Conservation (phyloP, 2,113 vertebrate genomes). For the Tupaia chinensis region DNA sequence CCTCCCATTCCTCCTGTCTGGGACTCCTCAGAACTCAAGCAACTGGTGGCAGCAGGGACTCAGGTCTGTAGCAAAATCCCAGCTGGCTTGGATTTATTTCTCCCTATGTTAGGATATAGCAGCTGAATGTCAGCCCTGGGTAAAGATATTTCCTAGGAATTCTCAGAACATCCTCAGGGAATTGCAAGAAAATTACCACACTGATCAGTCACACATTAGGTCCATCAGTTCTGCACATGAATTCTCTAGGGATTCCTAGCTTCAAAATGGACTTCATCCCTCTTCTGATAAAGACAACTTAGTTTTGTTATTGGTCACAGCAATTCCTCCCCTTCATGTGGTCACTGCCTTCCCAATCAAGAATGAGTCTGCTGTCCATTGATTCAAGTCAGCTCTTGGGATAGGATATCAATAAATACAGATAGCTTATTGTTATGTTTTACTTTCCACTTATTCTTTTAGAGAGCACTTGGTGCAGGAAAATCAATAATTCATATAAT, state of each 20-base stretch:
- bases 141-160: background rate
- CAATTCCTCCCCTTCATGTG: background rate
- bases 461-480: background rate
- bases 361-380: background rate
- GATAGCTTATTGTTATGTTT: conserved; percentile 44
- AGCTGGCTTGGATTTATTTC: background rate
- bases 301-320: background rate
- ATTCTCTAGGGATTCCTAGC: background rate
- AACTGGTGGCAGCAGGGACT: background rate
- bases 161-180: background rate
- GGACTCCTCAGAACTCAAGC: background rate
- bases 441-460: conserved; percentile 17
- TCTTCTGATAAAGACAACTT: background rate
- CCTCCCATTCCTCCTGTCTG: background rate
- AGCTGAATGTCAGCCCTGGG: background rate
- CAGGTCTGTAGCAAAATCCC: background rate
- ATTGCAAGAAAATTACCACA: background rate
- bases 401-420: background rate
- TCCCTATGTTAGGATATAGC: background rate
- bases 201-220: background rate
- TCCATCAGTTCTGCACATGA: background rate
- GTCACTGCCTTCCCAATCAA: background rate
- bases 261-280: conserved; percentile 1
- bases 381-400: background rate
- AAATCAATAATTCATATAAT: conserved; percentile 55